These are phyloP conservation scores for Anthopleura xanthogrammica DNA, from an alignment of 92 coral and sea anemone genomes.

Conservation along the genomic window DNA sequence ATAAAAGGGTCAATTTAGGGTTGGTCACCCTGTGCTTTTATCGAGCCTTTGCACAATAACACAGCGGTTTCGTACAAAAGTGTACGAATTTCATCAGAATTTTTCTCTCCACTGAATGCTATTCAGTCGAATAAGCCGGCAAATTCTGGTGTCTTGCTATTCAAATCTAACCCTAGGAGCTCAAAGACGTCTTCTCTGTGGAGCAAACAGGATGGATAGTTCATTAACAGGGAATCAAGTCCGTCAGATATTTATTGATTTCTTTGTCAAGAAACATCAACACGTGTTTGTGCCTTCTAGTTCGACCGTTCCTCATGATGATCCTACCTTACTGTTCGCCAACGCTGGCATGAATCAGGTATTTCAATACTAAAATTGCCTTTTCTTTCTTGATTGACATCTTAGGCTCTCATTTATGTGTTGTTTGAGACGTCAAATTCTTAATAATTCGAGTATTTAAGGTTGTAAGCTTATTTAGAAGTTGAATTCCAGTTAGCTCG, in stretches of 20 bases:
- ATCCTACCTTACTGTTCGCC: slow-evolving; percentile 92
- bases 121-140: slow-evolving; percentile 20
- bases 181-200: slow-evolving; percentile 18
- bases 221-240: slow-evolving; percentile 71
- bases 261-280: slow-evolving; percentile 81
- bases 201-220: slow-evolving; percentile 69
- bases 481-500: neutral
- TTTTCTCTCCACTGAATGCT: slow-evolving; percentile 15
- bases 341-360: slow-evolving; percentile 99
- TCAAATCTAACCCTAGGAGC: neutral
- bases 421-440: neutral
- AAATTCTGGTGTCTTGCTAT: slow-evolving; percentile 6
- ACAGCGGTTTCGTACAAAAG: slow-evolving; percentile 16
- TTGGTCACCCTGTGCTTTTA: neutral
- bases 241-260: slow-evolving; percentile 80
- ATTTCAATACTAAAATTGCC: neutral
- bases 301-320: slow-evolving; percentile 90
- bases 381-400: neutral
- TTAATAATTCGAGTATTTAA: neutral
- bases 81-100: slow-evolving; percentile 28
- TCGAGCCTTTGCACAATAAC: neutral
- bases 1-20: neutral
- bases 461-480: neutral
- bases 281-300: slow-evolving; percentile 92
- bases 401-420: neutral